Evolutionary conservation across 2,888 invertebrate genomes (phyloP), one percentile per base, ranked within the genome.

Genomic region (Drosophila percnosoma): DNA sequence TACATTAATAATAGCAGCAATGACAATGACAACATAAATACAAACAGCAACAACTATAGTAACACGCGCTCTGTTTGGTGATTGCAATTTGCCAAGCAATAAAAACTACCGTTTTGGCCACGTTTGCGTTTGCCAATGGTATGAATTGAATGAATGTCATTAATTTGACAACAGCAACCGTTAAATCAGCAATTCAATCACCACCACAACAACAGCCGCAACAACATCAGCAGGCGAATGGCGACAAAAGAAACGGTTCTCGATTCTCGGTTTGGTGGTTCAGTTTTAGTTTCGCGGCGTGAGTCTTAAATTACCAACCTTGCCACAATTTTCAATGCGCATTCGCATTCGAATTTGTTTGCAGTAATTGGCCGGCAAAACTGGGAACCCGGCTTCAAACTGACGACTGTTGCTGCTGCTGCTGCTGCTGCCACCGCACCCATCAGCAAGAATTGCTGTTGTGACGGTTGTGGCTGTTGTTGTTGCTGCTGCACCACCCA

Each of bases 71-170:
- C 83, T 78, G 59, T 59, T 71, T 59, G 62, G 61, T 59, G 81
- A 80, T 80, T 79, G 88, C 88, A 87, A 85, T 80, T 82, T 89
- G 75, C 85, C 86, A 88, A 73, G 78, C 83, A 73, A 90, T 77
- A 88, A 90, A 83, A 90, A 87, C 89, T 89, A 87, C 90, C 90
- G 90, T 83, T 82, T 87, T 76, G 59, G 76, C 72, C 69, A 73
- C 74, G 74, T 69, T 77, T 70, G 71, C 70, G 70, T 63, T 76
- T 68, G 54, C 71, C 75, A 79, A 70, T 86, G 77, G 54, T 76
- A 70, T 79, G 79, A 78, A 90, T 83, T 90, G 90, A 91, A 91
- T 90, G 91, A 91, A 91, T 91, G 90, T 85, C 91, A 91, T 91
- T 91, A 91, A 91, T 91, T 91, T 91, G 90, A 91, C 87, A 90